Evolutionary conservation across 2,797 vertebrate genomes (phyloP).

Genomic region (Muraenolepis orangiensis): DNA sequence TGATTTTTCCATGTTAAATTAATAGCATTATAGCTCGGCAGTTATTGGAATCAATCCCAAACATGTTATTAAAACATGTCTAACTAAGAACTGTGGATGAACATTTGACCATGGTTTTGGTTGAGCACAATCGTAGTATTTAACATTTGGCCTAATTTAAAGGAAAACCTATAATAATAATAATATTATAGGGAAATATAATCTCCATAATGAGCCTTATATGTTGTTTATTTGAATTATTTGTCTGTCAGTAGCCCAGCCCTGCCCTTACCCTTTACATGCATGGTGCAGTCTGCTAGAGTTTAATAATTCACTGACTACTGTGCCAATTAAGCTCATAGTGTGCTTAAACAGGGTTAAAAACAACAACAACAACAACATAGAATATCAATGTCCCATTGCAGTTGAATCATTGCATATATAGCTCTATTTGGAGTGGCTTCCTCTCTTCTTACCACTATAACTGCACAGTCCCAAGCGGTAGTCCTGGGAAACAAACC

Average conservation of each 20-base stretch:
- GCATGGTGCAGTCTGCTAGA: not conserved
- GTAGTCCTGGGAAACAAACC: not conserved
- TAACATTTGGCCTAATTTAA: not conserved
- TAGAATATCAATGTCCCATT: not conserved
- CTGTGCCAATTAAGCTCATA: slow-evolving; percentile 20
- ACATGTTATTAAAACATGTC: not conserved
- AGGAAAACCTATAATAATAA: no score
- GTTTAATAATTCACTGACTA: slow-evolving; percentile 27
- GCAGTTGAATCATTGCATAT: not conserved
- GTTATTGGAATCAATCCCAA: not conserved
- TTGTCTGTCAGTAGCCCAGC: not conserved
- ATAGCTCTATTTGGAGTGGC: not conserved
- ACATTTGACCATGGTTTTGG: not conserved
- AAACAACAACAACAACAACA: no score
- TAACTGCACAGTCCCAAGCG: not conserved
- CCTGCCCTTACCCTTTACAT: not conserved
- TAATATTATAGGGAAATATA: not conserved
- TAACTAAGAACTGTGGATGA: not conserved
- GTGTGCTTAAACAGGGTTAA: not conserved
- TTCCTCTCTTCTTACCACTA: not conserved
- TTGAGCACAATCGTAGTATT: not conserved
- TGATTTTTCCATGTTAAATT: not conserved
- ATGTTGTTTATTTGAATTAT: not conserved
- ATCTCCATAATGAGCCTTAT: not conserved
- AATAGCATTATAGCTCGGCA: not conserved